Evolutionary conservation across 35 echinoderm and acorn worm species (phyloP), one percentile per base, ranked within the genome.

Genomic region (Eucidaris tribuloides): DNA sequence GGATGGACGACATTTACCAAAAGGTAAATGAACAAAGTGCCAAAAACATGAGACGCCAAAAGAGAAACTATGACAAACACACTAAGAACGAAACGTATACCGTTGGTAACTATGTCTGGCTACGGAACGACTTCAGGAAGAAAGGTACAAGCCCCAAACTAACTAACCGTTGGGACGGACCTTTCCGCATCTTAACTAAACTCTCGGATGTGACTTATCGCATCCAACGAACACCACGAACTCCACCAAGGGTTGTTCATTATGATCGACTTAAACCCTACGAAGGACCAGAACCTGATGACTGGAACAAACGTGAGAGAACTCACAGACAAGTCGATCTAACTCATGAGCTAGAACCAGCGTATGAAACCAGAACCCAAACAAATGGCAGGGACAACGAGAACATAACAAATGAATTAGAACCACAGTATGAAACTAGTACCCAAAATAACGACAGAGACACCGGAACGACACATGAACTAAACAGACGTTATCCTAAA

Each of bases 161-260:
- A 2, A 7, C 32, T 2, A 29, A 62, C 15, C 49, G 14, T 29
- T 87, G 84, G 84, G 76, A 60, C 27, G 84, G 84, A 6, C 84
- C 84, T 2, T 79, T 40, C 15, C 48, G 50, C 13, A 58, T 87
- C 4, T 30, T 62, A 14, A 45, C 1, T 3, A 62, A 62, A 14
- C 4, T 62, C 4, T 62, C 22, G n/a, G 93, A 91, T 70, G 71
- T 88, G 7, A 42, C 85, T 1, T 80, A 79, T 37, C 42, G 66
- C 9, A 79, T 92, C n/a, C 80, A 83, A 24, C 39, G 39, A 40
- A 54, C 45, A 2, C 42, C 37, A 11, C 46, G 65, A 25, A 31
- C 48, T 27, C 78, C 34, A 23, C 65, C 42, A 76, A 22, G 36
- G 33, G 63, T 82, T 0, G 84, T 92, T 1, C 85, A 92, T 36